Evolutionary conservation across 2,113 vertebrate genomes (phyloP), one percentile per base, ranked within the genome.

Genomic region (Felis chaus): DNA sequence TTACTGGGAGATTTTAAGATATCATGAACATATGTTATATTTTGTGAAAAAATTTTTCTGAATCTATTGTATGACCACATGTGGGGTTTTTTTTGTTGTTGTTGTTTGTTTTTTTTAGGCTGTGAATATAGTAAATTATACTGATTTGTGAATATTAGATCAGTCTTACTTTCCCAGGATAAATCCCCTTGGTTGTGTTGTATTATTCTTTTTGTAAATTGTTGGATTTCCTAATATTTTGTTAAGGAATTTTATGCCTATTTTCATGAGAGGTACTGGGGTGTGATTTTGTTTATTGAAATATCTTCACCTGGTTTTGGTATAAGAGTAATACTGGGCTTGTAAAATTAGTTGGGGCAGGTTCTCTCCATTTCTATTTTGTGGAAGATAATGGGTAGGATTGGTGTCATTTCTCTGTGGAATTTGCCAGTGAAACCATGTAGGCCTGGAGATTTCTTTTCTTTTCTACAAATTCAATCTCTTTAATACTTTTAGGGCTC

Each of bases 1-100:
- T 76, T 88, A 41, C 53, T 69, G 53, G 73, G 71, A 94, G 50
- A 90, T 65, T 85, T 94, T 94, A n/a, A 73, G 33, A 86, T 92
- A 31, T 94, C 21, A 81, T 65, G 7, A 74, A 50, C 41, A 23
- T 16, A 11, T 65, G 3, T 45, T 85, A 74, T 29, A 68, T 14
- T 85, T 93, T 90, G 23, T 45, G 25, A 36, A 65, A 50, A n/a
- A 39, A n/a, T 80, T 92, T 81, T 86, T 81, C 27, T 86, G 10
- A 3, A 73, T 61, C 33, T 90, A 16, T 91, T 94, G 33, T 84
- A 85, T 50, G 73, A 68, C 31, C 6, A 45, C 7, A 33, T 57
- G 33, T 3, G 41, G 45, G 97, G 80, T 89, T 92, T 76, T 55
- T 74, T 73, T 57, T 57, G 18, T 57, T 57, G 18, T 57, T 57